phyloP scores from a whole-genome alignment of 2,113 vertebrate genomes.

The Tylochromis polylepis region DNA sequence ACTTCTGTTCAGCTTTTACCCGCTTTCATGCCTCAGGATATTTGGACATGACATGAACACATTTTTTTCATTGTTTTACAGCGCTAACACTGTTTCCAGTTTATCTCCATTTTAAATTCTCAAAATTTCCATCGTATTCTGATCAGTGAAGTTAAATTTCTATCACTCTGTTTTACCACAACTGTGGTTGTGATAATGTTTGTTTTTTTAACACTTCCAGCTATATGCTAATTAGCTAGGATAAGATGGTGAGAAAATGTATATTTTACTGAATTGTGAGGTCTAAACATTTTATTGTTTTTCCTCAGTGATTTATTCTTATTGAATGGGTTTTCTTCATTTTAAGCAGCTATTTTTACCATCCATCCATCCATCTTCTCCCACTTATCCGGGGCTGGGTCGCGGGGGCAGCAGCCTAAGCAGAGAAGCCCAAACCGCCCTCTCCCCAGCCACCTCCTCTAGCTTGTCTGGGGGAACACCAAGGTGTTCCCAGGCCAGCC shows the following conservation, averaged over 20 bases:
- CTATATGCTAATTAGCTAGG: too few relatives aligned
- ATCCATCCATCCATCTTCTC: too few relatives aligned
- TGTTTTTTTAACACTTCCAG: too few relatives aligned
- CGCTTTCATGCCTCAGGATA: not conserved
- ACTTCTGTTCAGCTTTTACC: not conserved
- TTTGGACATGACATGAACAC: not conserved
- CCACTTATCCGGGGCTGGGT: too few relatives aligned
- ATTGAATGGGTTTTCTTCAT: not conserved
- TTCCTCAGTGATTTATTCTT: not conserved
- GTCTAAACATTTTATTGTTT: not conserved
- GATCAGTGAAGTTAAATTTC: not conserved
- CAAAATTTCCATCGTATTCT: not conserved
- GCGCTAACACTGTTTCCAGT: not conserved
- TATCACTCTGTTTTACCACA: not conserved
- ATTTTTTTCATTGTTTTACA: not conserved
- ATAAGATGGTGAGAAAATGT: too few relatives aligned
- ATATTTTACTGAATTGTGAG: too few relatives aligned
- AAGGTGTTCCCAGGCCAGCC: too few relatives aligned
- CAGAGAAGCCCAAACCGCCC: too few relatives aligned
- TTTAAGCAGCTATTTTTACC: not conserved
- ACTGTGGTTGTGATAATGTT: not conserved
- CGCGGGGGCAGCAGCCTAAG: too few relatives aligned
- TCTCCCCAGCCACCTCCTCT: too few relatives aligned
- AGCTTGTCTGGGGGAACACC: too few relatives aligned
- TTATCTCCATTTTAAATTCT: not conserved